These are phyloP conservation scores for Sinohyriopsis cumingii DNA, from an alignment of 2,888 invertebrate species.

Conservation along the genomic window DNA sequence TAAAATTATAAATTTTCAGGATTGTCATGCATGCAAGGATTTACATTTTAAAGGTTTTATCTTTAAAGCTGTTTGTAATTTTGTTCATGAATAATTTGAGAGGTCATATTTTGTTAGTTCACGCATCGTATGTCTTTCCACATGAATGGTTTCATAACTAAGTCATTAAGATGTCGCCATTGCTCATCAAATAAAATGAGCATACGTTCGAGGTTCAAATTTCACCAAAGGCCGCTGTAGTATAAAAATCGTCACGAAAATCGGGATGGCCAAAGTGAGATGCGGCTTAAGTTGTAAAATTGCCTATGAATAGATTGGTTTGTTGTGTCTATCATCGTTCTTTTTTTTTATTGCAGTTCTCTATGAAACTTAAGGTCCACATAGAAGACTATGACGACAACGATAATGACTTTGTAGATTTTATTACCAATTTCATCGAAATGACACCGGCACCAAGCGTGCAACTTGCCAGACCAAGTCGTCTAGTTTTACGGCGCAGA, in stretches of 20 bases:
- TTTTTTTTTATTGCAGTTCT: constrained; percentile 26
- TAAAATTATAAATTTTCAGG: too few relatives aligned
- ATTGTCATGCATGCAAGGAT: too few relatives aligned
- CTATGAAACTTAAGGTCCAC: constrained; percentile 47
- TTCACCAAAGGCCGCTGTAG: too few relatives aligned
- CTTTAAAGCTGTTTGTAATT: too few relatives aligned
- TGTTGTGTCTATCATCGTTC: background rate
- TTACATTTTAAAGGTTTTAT: too few relatives aligned
- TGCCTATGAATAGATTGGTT: background rate
- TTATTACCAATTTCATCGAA: constrained; percentile 23
- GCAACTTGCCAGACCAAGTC: background rate
- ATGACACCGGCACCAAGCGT: constrained; percentile 18
- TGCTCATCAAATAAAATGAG: too few relatives aligned
- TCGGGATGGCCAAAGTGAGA: background rate
- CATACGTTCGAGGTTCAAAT: too few relatives aligned
- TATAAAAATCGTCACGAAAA: background rate
- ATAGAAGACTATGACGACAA: constrained; percentile 53
- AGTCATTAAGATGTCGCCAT: too few relatives aligned
- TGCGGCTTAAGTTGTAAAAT: background rate
- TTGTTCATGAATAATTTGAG: too few relatives aligned
- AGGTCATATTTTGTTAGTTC: too few relatives aligned
- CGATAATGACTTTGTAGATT: constrained; percentile 51
- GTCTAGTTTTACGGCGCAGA: constrained; percentile 4
- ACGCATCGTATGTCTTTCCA: too few relatives aligned
- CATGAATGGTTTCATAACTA: too few relatives aligned